Evolutionary conservation across 2,113 vertebrate species (phyloP).

Genomic region (Dasyprocta punctata): DNA sequence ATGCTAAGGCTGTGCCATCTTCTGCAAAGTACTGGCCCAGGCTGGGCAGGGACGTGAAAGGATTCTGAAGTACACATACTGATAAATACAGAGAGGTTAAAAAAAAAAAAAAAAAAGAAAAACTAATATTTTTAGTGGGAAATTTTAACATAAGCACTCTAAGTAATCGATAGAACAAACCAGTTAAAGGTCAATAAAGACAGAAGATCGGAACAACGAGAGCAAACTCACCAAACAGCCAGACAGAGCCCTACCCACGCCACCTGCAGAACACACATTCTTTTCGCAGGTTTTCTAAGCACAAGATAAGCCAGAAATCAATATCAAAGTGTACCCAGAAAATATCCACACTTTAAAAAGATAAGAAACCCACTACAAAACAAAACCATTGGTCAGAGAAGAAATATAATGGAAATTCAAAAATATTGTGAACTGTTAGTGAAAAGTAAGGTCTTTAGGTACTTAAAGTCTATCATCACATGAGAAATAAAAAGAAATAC

Average conservation of each 20-base stretch:
- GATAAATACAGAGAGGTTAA: background rate
- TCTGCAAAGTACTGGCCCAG: background rate
- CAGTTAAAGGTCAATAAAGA: background rate
- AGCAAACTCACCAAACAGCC: background rate
- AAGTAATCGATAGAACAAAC: background rate
- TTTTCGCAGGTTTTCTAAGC: background rate
- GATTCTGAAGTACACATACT: background rate
- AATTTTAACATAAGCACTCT: background rate
- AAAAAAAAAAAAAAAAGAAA: background rate
- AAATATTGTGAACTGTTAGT: background rate
- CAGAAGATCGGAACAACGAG: background rate
- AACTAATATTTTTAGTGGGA: background rate
- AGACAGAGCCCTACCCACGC: background rate
- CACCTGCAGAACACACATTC: background rate
- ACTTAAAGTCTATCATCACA: background rate
- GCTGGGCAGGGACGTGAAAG: background rate
- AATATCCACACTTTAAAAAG: background rate
- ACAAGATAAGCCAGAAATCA: background rate
- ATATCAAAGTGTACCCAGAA: background rate
- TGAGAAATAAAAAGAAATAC: background rate
- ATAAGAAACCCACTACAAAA: background rate
- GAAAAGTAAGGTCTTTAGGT: background rate
- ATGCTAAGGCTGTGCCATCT: accelerated
- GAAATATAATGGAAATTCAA: constrained; percentile 26
- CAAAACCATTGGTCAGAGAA: background rate